Evolutionary conservation across 2,888 invertebrate genomes (phyloP).

Genomic region (Erebia aethiops): DNA sequence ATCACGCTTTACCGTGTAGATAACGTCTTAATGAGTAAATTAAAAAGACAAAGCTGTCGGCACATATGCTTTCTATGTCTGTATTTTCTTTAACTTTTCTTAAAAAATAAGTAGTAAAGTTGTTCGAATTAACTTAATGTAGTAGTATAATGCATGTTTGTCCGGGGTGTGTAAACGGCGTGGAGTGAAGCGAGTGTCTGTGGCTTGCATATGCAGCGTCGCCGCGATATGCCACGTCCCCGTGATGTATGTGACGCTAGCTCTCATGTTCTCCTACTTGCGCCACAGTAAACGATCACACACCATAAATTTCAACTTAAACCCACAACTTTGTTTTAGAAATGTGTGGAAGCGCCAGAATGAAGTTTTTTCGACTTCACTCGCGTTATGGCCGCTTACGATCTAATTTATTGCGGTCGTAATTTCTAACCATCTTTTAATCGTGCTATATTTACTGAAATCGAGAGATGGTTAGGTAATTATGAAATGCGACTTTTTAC

Average conservation of each 20-base stretch:
- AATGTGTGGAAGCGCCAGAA: conserved; percentile 63
- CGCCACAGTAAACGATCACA: conserved; percentile 66
- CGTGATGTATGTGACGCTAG: conserved; percentile 72
- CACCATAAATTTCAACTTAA: conserved; percentile 75
- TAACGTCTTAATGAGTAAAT: too few relatives aligned
- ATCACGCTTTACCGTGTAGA: too few relatives aligned
- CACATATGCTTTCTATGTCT: not conserved
- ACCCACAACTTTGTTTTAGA: conserved; percentile 68
- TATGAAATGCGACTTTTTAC: too few relatives aligned
- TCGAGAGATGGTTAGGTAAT: too few relatives aligned
- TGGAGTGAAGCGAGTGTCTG: conserved; percentile 36
- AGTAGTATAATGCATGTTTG: conserved; percentile 1
- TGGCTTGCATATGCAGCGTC: conserved; percentile 62
- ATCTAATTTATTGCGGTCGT: conserved; percentile 66
- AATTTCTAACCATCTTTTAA: not conserved
- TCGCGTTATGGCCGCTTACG: conserved; percentile 63
- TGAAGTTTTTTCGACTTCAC: conserved; percentile 71
- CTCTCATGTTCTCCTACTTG: conserved; percentile 69
- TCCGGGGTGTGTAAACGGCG: conserved; percentile 13
- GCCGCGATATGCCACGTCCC: conserved; percentile 71
- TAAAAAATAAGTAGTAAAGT: not conserved
- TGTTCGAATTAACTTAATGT: not conserved
- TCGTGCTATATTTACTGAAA: not conserved
- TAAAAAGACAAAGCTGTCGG: too few relatives aligned
- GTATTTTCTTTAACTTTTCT: not conserved